Base-by-base conservation (phyloP, 2,797 vertebrate species). In the Pseudomugil gertrudae region DNA sequence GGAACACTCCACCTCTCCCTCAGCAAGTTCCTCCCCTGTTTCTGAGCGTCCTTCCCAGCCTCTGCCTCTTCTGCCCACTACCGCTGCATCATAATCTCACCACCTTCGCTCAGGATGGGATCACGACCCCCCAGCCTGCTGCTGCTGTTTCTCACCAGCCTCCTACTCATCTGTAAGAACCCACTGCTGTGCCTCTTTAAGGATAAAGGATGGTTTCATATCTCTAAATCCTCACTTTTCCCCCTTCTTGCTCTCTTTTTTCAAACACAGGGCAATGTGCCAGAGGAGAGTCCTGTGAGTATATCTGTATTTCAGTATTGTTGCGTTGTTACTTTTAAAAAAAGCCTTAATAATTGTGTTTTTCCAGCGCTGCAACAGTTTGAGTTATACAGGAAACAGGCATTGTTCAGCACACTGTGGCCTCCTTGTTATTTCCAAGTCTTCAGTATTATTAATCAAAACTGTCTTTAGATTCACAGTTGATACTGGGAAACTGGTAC, bases 201-300 rank as follows among this genome's bases (percentile, higher is more conserved):
- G 38, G 58, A 75, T 36, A 40, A 50, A 32, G 50, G 30, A 47
- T 63, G 47, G 70, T 38, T 19, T n/a, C 29, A 54, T 4, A 53
- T 79, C 14, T 67, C 23, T 56, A 30, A 21, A 74, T 57, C 66
- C 72, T 80, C 36, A 76, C 57, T 47, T 62, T 52, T 53, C 47
- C 61, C 23, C 65, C 17, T 61, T 10, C 10, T 27, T 53, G 59
- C 29, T 8, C 66, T 8, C n/a, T 54, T 66, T 38, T 57, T 55
- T n/a, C 47, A 35, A 64, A 67, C 51, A 50, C 78, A 90, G 90
- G 78, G 66, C 77, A 55, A 9, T 33, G 76, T 66, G 66, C 36
- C 17, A 57, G 47, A 60, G 89, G 55, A 51, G 76, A 84, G 66
- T 62, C 80, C 9, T 84, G 90, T 92, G 64, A 91, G 91, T 90